Evolutionary conservation across 2,797 vertebrate genomes (phyloP).

Genomic region (Alca torda): DNA sequence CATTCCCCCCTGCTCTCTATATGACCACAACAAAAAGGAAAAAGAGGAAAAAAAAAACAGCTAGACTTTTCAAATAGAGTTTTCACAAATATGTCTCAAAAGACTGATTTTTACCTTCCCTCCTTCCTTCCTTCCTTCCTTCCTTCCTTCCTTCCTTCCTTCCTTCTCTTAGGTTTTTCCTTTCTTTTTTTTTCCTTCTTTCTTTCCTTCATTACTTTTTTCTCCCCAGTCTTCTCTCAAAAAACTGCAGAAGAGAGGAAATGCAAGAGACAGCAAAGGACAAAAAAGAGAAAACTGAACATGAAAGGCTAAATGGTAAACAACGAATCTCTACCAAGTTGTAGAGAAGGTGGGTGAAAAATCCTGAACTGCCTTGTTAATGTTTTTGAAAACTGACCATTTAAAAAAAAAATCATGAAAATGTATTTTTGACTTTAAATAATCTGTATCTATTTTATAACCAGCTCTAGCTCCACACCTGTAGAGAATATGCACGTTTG

Average conservation of each 20-base stretch:
- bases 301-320: background rate
- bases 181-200: too few species aligned
- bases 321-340: background rate
- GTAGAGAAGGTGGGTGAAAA: background rate
- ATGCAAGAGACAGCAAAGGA: background rate
- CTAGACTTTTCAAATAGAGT: background rate
- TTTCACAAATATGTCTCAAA: background rate
- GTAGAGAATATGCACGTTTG: background rate
- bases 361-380: background rate
- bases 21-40: background rate
- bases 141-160: background rate
- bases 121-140: background rate
- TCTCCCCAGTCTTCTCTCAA: background rate
- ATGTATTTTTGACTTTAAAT: background rate
- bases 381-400: background rate
- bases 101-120: background rate
- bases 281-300: background rate
- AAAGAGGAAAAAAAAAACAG: background rate
- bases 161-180: too few species aligned
- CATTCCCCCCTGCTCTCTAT: fast-evolving
- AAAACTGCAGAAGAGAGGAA: background rate
- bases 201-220: background rate
- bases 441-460: background rate
- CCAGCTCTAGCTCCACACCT: background rate
- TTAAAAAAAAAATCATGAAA: background rate